A percentile compares a stretch with the other conserved stretches of the same genome.
These are phyloP conservation scores for Solea solea DNA, from an alignment of 2,113 vertebrate genomes.

Conservation along the genomic window DNA sequence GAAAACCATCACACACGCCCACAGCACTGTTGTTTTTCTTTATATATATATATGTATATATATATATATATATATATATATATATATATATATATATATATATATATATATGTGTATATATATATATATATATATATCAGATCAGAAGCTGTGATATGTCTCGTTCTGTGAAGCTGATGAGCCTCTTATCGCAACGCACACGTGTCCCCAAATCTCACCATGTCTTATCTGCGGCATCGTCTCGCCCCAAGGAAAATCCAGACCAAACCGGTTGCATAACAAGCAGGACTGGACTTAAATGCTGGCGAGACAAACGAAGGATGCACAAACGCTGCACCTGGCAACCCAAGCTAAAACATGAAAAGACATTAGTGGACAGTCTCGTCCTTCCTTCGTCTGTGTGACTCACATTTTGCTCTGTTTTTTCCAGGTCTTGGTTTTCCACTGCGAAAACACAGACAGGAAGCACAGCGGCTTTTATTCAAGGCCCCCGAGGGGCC, in stretches of 20 bases:
- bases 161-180: conserved; percentile 18
- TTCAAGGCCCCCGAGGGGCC: conserved; percentile 7
- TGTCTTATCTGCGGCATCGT: not conserved
- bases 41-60: too few species aligned
- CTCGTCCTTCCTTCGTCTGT: conserved; percentile 1
- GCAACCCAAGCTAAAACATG: conserved; percentile 11
- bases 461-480: conserved; percentile 19
- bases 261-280: conserved; percentile 19
- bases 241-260: conserved; percentile 20
- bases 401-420: conserved; percentile 5
- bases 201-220: not conserved
- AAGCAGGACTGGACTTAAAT: conserved; percentile 11
- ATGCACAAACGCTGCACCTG: not conserved
- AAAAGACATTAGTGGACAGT: conserved; percentile 37
- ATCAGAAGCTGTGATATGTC: conserved; percentile 24
- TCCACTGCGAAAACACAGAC: not conserved
- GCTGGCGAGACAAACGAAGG: conserved; percentile 10
- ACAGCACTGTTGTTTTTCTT: not conserved
- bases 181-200: conserved; percentile 22
- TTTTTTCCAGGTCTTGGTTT: conserved; percentile 7
- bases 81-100: not conserved
- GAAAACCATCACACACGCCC: conserved; percentile 24
- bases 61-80: not conserved
- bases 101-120: too few species aligned
- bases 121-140: not conserved